A percentile compares a stretch with the other conserved stretches of the same genome.
Evolutionary conservation across 2,888 invertebrate genomes (phyloP).

Genomic region (Gerris lacustris): DNA sequence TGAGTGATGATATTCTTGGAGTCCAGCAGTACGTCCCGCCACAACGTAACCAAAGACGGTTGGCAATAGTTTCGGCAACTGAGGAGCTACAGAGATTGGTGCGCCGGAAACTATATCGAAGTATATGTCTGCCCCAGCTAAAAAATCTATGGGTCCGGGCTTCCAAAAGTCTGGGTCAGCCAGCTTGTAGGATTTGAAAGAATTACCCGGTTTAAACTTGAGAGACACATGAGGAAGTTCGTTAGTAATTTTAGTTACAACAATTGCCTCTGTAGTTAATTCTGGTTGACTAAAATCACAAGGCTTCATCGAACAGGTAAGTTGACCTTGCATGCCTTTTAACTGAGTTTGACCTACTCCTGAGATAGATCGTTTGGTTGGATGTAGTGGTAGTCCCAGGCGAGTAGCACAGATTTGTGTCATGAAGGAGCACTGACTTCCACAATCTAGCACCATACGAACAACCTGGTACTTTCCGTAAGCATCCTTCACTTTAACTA

Average conservation of each 20-base stretch:
- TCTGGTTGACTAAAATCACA: conserved; percentile 5
- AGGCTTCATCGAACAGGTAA: neutral
- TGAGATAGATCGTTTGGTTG: neutral
- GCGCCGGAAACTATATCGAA: conserved; percentile 4
- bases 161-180: conserved; percentile 12
- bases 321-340: conserved; percentile 2
- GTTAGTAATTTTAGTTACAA: conserved; percentile 5
- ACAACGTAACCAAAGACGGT: conserved; percentile 12
- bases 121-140: conserved; percentile 9
- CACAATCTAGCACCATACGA: conserved; percentile 10
- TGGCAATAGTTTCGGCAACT: conserved; percentile 9
- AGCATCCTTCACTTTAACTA: conserved; percentile 7
- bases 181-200: neutral
- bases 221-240: neutral
- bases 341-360: conserved; percentile 11
- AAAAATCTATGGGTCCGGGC: conserved; percentile 8
- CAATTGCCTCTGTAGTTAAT: conserved; percentile 1
- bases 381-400: neutral
- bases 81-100: neutral
- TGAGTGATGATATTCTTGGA: neutral
- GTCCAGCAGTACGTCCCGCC: neutral
- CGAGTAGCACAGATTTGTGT: neutral
- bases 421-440: conserved; percentile 2
- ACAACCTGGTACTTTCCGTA: conserved; percentile 5
- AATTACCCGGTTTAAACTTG: neutral